phyloP scores from a whole-genome alignment of 2,888 invertebrate species.

The Netelia melanura region DNA sequence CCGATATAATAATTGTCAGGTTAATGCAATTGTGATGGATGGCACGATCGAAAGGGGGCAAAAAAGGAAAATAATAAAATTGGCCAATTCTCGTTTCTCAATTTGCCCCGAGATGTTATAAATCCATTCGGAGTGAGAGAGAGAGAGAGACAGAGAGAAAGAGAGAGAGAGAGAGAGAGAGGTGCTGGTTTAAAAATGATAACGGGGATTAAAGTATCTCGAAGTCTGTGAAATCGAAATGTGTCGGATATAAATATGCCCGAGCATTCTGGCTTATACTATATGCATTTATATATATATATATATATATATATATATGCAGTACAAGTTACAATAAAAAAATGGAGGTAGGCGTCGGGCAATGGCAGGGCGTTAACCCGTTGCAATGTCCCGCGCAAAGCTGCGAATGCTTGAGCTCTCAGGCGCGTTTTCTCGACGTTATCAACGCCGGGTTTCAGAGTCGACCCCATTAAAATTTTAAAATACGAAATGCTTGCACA shows the following conservation, averaged over 20 bases:
- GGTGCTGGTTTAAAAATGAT: slow-evolving; percentile 53
- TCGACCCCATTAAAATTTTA: slow-evolving; percentile 74
- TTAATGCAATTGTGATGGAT: slow-evolving; percentile 31
- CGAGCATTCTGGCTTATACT: slow-evolving; percentile 42
- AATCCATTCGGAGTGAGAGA: slow-evolving; percentile 41
- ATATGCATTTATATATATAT: slow-evolving; percentile 14
- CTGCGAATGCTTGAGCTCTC: slow-evolving; percentile 34
- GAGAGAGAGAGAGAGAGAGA: background rate
- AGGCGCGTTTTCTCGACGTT: slow-evolving; percentile 40
- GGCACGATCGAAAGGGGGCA: slow-evolving; percentile 1
- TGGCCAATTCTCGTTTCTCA: slow-evolving; percentile 3
- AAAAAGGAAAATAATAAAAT: background rate
- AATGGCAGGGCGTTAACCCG: slow-evolving; percentile 81
- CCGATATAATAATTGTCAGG: slow-evolving; percentile 24
- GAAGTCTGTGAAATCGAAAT: slow-evolving; percentile 71
- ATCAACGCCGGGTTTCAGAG: slow-evolving; percentile 67
- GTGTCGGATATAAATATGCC: slow-evolving; percentile 61
- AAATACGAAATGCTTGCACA: slow-evolving; percentile 72
- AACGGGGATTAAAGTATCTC: slow-evolving; percentile 52
- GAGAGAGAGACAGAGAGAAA: too few relatives aligned
- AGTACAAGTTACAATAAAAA: slow-evolving; percentile 48
- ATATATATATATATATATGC: slow-evolving; percentile 2
- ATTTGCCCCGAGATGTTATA: slow-evolving; percentile 19
- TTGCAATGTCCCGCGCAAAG: slow-evolving; percentile 72
- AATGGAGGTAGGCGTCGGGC: slow-evolving; percentile 76